phyloP scores from a whole-genome alignment of 2,113 vertebrate species.

The Panthera uncia region DNA sequence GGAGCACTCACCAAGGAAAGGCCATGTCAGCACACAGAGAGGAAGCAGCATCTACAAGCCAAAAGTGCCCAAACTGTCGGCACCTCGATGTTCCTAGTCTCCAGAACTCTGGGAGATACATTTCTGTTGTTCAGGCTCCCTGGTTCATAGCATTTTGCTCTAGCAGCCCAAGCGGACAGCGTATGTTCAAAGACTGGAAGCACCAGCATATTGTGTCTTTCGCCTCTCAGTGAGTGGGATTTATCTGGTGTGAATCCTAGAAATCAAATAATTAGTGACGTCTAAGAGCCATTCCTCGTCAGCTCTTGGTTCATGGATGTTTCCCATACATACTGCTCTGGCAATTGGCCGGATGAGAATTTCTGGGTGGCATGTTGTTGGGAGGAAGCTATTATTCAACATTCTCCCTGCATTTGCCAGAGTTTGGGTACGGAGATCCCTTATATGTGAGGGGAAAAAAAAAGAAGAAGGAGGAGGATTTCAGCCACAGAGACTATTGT shows the following conservation, averaged over 20 bases:
- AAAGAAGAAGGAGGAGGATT: too few species aligned
- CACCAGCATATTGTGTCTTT: rapidly evolving
- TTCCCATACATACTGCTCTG: background rate
- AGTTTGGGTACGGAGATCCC: background rate
- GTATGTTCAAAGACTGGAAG: rapidly evolving
- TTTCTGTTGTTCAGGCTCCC: rapidly evolving
- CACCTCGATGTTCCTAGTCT: background rate
- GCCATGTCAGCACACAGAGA: rapidly evolving
- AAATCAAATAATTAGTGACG: background rate
- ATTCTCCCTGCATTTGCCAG: background rate
- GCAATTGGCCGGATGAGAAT: too few species aligned
- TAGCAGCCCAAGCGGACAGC: rapidly evolving
- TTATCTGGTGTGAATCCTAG: background rate
- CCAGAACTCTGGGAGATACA: background rate
- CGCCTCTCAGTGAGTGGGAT: rapidly evolving
- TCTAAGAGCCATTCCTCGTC: background rate
- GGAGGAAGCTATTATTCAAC: too few species aligned
- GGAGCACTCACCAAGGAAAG: background rate
- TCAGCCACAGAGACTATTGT: background rate
- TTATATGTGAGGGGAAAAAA: background rate
- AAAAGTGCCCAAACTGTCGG: rapidly evolving
- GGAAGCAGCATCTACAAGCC: too few species aligned
- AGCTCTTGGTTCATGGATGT: background rate
- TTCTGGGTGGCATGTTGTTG: background rate
- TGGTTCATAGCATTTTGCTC: background rate